Evolutionary conservation across 2,888 invertebrate genomes (phyloP).

Genomic region (Agrotis clavis): DNA sequence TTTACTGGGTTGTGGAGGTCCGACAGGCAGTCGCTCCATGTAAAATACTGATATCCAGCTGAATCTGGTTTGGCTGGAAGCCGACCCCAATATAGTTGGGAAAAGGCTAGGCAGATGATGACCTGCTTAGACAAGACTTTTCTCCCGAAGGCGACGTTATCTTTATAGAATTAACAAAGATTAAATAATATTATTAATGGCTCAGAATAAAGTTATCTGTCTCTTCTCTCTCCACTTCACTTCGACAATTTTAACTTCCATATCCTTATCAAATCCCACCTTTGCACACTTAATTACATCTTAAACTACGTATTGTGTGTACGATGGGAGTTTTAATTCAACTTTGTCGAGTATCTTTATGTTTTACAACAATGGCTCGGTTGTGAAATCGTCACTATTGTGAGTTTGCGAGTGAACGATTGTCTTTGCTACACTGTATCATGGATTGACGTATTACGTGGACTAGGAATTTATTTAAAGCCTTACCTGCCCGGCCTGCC

Average conservation of each 20-base stretch:
- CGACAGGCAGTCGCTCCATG: no score
- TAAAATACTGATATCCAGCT: no score
- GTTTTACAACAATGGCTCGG: constrained; percentile 60
- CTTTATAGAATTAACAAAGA: not conserved
- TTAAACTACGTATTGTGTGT: constrained; percentile 37
- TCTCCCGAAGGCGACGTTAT: not conserved
- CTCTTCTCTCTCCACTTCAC: not conserved
- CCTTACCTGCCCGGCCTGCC: no score
- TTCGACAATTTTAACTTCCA: constrained; percentile 17
- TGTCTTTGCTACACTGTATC: constrained; percentile 43
- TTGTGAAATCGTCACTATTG: constrained; percentile 74
- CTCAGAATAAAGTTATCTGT: not conserved
- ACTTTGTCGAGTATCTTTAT: constrained; percentile 48
- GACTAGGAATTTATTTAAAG: constrained; percentile 24
- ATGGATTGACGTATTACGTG: constrained; percentile 28
- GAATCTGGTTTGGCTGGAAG: no score
- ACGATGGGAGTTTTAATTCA: constrained; percentile 52
- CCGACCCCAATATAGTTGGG: no score
- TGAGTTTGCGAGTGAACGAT: constrained; percentile 62
- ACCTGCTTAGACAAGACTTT: not conserved
- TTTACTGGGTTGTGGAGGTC: no score
- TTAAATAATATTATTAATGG: not conserved
- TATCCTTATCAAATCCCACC: constrained; percentile 22
- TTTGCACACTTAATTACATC: constrained; percentile 31
- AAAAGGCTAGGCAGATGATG: no score